These are phyloP conservation scores for Cosmopolites sordidus DNA, from an alignment of 2,888 invertebrate species.

Conservation along the genomic window DNA sequence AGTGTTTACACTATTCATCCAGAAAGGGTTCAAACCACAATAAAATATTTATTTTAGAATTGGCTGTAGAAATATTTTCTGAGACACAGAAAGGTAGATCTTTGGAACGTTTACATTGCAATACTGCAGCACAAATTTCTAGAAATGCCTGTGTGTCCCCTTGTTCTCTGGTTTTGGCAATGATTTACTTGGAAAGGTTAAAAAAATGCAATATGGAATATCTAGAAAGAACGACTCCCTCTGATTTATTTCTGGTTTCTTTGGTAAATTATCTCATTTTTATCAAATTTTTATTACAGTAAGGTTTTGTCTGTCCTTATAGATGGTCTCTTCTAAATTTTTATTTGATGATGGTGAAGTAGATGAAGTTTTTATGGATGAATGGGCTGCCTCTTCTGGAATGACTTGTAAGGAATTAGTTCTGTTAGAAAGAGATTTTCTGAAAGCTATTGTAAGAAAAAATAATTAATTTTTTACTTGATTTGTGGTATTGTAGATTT, in stretches of 20 bases:
- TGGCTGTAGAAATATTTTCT: constrained; percentile 82
- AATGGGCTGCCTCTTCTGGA: constrained; percentile 87
- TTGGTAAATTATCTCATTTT: constrained; percentile 62
- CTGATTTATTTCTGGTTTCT: constrained; percentile 91
- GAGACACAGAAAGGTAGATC: constrained; percentile 71
- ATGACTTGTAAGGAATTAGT: constrained; percentile 71
- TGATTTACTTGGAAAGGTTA: constrained; percentile 89
- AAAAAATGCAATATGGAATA: constrained; percentile 78
- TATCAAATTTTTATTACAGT: background rate
- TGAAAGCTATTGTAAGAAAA: constrained; percentile 78
- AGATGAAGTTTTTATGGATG: constrained; percentile 84
- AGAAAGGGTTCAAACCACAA: background rate
- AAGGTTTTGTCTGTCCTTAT: constrained; percentile 14
- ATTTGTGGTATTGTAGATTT: constrained; percentile 5
- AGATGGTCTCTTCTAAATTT: constrained; percentile 97
- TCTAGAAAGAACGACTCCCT: constrained; percentile 76
- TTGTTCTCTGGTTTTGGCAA: constrained; percentile 86
- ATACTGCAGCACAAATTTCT: constrained; percentile 71
- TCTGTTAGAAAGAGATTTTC: constrained; percentile 80
- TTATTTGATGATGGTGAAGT: constrained; percentile 89
- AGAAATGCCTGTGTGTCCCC: constrained; percentile 84
- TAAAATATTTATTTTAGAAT: constrained; percentile 57
- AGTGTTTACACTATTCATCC: constrained; percentile 32
- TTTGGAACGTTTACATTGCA: constrained; percentile 70
- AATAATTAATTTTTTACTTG: background rate